Conservation (phyloP, 1,140 invertebrate genomes). For the Trachymyrmex cornetzi region DNA sequence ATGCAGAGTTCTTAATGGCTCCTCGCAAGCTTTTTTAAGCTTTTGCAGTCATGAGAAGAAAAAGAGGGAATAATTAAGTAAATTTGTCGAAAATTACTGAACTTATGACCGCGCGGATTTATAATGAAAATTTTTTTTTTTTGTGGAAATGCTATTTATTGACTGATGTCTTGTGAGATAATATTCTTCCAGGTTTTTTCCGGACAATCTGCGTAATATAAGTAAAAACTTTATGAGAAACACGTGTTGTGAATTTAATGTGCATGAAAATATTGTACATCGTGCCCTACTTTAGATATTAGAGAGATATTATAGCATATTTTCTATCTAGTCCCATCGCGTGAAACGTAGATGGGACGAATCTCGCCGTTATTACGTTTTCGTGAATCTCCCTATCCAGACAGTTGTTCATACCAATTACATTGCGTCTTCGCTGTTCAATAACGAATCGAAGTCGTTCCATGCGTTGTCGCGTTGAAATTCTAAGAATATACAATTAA, state of each 20-base stretch:
- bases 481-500: conserved; percentile 18
- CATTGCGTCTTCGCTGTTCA: conserved; percentile 30
- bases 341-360: conserved; percentile 23
- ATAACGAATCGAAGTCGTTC: conserved; percentile 18
- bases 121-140: not conserved
- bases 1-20: conserved; percentile 19
- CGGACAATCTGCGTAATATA: conserved; percentile 23
- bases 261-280: conserved; percentile 52
- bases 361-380: conserved; percentile 4
- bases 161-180: not conserved
- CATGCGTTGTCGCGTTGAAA: not conserved
- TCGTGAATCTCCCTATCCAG: not conserved
- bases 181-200: conserved; percentile 46
- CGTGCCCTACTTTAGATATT: conserved; percentile 29
- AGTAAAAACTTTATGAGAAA: conserved; percentile 17
- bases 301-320: conserved; percentile 35
- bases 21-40: conserved; percentile 12
- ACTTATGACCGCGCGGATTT: not conserved
- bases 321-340: conserved; percentile 22
- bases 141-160: not conserved
- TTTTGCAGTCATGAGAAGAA: not conserved
- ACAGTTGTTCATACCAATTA: not conserved
- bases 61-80: not conserved
- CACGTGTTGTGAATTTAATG: conserved; percentile 41
- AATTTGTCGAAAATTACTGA: not conserved